Conservation (phyloP, 1,140 invertebrate genomes). For the Temnothorax nylanderi region DNA sequence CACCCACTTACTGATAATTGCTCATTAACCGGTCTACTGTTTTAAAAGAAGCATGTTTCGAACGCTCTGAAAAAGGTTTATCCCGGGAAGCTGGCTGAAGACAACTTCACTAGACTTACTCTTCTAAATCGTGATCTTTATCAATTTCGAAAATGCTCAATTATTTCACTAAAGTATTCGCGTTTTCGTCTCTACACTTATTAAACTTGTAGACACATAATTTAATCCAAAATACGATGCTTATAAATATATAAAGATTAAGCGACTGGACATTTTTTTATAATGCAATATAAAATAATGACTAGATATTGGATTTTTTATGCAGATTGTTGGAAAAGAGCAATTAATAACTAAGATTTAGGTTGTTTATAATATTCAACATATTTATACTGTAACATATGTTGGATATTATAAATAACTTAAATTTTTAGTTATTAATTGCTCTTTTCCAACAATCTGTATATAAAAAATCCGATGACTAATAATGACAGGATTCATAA, state of each 20-base stretch:
- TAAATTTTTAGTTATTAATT: no score
- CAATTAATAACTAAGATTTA: no score
- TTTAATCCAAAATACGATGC: not conserved
- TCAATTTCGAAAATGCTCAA: not conserved
- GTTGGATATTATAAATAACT: no score
- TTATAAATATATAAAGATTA: not conserved
- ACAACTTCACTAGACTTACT: not conserved
- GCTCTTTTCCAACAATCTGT: no score
- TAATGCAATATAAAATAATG: not conserved
- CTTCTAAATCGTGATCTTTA: not conserved
- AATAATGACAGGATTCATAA: not conserved
- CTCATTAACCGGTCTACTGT: slow-evolving; percentile 47
- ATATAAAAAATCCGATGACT: no score
- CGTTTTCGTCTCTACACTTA: not conserved
- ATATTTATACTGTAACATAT: no score
- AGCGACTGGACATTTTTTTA: not conserved
- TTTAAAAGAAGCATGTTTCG: not conserved
- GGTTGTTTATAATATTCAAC: no score
- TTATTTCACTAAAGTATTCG: not conserved
- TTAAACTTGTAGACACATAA: not conserved
- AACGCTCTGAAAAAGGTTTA: not conserved
- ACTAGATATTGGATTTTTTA: no score
- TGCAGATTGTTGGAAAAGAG: no score
- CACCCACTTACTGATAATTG: slow-evolving; percentile 55
- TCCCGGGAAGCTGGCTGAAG: not conserved